Conservation (phyloP, 2,888 invertebrate species). For the Junonia oenone region DNA sequence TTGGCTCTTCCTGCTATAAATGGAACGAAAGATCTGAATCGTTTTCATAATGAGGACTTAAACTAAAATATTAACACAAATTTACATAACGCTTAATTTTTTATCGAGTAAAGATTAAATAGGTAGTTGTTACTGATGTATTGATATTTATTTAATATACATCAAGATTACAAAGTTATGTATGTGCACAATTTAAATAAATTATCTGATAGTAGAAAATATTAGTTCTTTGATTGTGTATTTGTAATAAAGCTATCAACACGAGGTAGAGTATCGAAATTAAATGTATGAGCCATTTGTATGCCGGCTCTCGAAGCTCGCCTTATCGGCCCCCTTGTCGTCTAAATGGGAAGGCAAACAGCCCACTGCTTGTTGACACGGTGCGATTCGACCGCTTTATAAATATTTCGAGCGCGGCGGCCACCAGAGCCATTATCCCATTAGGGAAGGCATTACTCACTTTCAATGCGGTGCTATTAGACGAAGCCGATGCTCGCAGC, state of each 20-base stretch:
- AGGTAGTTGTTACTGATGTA: not conserved
- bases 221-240: not conserved
- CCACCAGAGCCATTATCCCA: slow-evolving; percentile 66
- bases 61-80: not conserved
- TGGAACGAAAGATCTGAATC: not conserved
- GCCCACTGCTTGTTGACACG: slow-evolving; percentile 61
- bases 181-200: not conserved
- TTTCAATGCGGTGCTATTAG: slow-evolving; percentile 65
- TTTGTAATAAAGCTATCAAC: not conserved
- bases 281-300: slow-evolving; percentile 10
- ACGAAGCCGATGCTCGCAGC: slow-evolving; percentile 33
- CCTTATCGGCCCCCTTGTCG: slow-evolving; percentile 54
- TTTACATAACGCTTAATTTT: not conserved
- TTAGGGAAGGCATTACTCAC: slow-evolving; percentile 72
- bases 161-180: not conserved
- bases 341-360: slow-evolving; percentile 69
- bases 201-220: not conserved
- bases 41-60: not conserved
- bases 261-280: slow-evolving; percentile 1
- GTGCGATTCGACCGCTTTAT: slow-evolving; percentile 66
- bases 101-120: not conserved
- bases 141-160: not conserved
- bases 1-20: not conserved
- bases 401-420: slow-evolving; percentile 65
- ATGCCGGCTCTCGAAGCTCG: slow-evolving; percentile 29